Conservation (phyloP, 2,797 vertebrate genomes). For the Percopsis omiscomaycus region DNA sequence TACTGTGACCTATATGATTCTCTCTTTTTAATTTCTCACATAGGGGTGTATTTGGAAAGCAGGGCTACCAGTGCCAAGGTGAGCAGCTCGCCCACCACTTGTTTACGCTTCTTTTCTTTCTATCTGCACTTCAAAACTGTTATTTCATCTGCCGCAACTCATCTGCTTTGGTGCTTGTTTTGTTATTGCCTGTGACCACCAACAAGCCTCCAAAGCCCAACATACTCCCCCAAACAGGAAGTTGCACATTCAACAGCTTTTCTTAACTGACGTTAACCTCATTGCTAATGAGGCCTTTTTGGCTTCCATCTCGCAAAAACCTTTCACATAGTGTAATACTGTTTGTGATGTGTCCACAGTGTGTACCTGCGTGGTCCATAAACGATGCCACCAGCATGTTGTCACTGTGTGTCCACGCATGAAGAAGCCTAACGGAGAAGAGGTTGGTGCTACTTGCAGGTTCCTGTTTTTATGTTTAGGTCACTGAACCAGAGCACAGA, state of each 20-base stretch:
- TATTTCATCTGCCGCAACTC: neutral
- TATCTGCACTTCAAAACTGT: neutral
- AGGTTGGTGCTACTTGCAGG: conserved; percentile 71
- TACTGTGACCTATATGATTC: conserved; percentile 14
- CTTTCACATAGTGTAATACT: neutral
- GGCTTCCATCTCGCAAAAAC: neutral
- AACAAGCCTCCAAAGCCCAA: neutral
- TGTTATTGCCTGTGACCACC: neutral
- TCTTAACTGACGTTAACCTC: too few species aligned
- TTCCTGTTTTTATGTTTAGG: conserved; percentile 57
- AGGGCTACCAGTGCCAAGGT: conserved; percentile 99
- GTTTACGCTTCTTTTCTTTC: neutral
- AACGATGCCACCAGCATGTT: conserved; percentile 93
- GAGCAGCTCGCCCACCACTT: conserved; percentile 43
- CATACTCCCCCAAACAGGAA: conserved; percentile 15
- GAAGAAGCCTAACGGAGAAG: conserved; percentile 83
- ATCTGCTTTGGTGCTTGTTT: neutral
- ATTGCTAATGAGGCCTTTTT: neutral
- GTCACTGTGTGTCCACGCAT: conserved; percentile 93
- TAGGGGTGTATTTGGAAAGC: conserved; percentile 98
- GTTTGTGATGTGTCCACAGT: conserved; percentile 70
- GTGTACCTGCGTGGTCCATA: conserved; percentile 97
- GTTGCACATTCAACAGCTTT: neutral
- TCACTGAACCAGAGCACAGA: conserved; percentile 46
- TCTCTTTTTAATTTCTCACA: conserved; percentile 52